These are phyloP conservation scores for Percina caprodes DNA, from an alignment of 2,113 vertebrate species.

Conservation along the genomic window DNA sequence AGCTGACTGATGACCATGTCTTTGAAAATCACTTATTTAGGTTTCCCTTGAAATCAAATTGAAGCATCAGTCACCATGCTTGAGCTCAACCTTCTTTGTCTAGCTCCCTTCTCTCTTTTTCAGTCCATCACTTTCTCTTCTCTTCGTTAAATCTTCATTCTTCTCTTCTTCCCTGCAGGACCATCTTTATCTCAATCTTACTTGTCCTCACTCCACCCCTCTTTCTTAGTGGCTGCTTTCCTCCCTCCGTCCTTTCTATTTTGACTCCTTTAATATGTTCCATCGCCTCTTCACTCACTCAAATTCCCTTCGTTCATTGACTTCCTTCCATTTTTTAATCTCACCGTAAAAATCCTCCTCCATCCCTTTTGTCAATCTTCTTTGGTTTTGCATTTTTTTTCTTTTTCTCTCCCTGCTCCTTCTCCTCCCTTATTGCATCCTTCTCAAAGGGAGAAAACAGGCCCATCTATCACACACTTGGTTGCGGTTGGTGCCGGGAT, in stretches of 20 bases:
- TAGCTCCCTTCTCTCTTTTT: neutral
- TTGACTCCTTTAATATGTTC: neutral
- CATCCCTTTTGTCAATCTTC: neutral
- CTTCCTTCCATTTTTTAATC: neutral
- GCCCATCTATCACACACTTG: slow-evolving; percentile 33
- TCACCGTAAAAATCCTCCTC: neutral
- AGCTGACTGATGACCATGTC: slow-evolving; percentile 21
- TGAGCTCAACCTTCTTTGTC: neutral
- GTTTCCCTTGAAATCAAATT: slow-evolving; percentile 14
- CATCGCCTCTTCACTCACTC: neutral
- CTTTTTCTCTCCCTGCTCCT: neutral
- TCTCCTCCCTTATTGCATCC: neutral
- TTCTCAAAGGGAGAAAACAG: slow-evolving; percentile 1
- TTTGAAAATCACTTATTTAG: slow-evolving; percentile 19
- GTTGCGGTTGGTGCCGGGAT: slow-evolving; percentile 30
- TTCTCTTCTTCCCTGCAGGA: neutral
- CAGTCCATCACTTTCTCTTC: neutral
- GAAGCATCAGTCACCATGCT: slow-evolving; percentile 8
- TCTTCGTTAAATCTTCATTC: neutral
- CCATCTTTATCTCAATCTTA: neutral
- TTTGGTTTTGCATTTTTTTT: slow-evolving; percentile 2
- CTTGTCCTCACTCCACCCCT: neutral
- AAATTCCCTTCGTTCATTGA: neutral
- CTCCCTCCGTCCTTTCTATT: slow-evolving; percentile 5
- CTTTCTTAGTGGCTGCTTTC: neutral